Evolutionary conservation across 1,140 invertebrate species (phyloP).

Genomic region (Drosophila subpulchrella): DNA sequence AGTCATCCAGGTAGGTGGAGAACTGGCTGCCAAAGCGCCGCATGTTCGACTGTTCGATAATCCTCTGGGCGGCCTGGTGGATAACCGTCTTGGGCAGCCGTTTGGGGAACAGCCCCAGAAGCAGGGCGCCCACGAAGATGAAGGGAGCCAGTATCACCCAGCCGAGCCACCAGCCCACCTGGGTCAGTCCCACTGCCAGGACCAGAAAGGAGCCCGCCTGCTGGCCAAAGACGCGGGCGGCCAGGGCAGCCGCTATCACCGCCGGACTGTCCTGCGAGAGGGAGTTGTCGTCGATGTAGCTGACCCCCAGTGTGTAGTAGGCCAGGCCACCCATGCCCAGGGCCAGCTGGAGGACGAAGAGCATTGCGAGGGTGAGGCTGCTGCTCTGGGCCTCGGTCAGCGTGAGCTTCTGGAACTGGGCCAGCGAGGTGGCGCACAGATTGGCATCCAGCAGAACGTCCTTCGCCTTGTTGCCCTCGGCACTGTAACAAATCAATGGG

Average conservation of each 20-base stretch:
- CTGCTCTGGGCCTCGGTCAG: slow-evolving; percentile 63
- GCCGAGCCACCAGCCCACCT: slow-evolving; percentile 85
- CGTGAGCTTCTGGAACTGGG: slow-evolving; percentile 62
- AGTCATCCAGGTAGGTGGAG: slow-evolving; percentile 76
- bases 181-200: slow-evolving; percentile 61
- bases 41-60: slow-evolving; percentile 74
- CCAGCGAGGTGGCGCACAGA: slow-evolving; percentile 72
- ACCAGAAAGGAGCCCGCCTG: slow-evolving; percentile 81
- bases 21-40: slow-evolving; percentile 68
- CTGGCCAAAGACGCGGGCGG: slow-evolving; percentile 71
- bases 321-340: slow-evolving; percentile 87
- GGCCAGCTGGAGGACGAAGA: slow-evolving; percentile 87
- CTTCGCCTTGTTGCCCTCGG: slow-evolving; percentile 50
- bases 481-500: slow-evolving; percentile 15
- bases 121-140: slow-evolving; percentile 85
- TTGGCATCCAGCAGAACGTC: slow-evolving; percentile 57
- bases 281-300: slow-evolving; percentile 89
- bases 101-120: slow-evolving; percentile 87
- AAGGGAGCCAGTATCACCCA: slow-evolving; percentile 87
- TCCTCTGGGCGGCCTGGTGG: slow-evolving; percentile 86
- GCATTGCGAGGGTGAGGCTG: slow-evolving; percentile 84
- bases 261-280: slow-evolving; percentile 86
- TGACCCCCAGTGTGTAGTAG: slow-evolving; percentile 88
- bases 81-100: slow-evolving; percentile 86
- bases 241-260: slow-evolving; percentile 67